phyloP scores from a whole-genome alignment of 53 echinoderm and acorn worm species.

The Hippasteria phrygiana region DNA sequence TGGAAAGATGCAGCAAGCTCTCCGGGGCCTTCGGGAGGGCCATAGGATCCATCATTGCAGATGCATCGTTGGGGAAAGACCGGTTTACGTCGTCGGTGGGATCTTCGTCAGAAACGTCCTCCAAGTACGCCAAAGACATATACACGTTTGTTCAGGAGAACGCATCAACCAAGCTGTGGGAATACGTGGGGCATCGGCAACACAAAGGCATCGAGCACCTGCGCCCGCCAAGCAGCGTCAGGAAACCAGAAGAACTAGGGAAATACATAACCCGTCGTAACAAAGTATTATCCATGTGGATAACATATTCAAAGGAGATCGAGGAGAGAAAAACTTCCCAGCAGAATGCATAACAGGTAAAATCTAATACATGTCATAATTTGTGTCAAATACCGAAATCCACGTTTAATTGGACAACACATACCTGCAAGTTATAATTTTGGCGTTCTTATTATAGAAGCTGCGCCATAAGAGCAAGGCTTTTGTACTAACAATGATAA shows the following conservation, averaged over 20 bases:
- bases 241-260: background rate
- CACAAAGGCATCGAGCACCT: background rate
- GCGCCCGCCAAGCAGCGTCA: background rate
- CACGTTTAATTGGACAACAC: no score
- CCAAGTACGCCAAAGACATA: background rate
- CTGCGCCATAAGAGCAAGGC: no score
- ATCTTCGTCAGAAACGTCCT: background rate
- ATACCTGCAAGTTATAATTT: no score
- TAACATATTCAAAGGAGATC: background rate
- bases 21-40: background rate
- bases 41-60: background rate
- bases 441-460: no score
- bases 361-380: no score
- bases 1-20: conserved; percentile 11
- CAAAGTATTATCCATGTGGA: conserved; percentile 7
- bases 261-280: background rate
- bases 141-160: background rate
- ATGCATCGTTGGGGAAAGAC: background rate
- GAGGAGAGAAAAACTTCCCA: background rate
- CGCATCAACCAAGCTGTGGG: background rate
- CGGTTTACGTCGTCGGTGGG: background rate
- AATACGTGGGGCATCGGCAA: background rate
- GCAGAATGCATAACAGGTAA: no score
- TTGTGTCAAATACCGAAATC: no score
- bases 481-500: no score